Evolutionary conservation across 2,113 vertebrate species (phyloP).

Genomic region (Forbesichthys agassizii): DNA sequence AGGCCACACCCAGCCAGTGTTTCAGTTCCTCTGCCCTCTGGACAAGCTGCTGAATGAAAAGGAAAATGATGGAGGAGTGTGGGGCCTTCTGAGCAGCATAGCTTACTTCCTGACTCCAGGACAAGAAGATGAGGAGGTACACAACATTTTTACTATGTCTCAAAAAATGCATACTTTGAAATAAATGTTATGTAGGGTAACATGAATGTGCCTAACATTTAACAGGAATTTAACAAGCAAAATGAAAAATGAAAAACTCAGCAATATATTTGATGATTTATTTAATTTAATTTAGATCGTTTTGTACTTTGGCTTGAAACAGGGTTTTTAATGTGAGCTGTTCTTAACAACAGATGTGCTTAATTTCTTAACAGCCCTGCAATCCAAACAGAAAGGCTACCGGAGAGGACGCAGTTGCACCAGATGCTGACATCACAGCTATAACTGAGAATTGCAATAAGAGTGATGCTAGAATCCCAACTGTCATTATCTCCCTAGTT

Average conservation of each 20-base stretch:
- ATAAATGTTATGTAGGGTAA: too few relatives aligned
- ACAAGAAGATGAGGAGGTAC: conserved; percentile 76
- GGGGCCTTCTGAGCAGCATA: conserved; percentile 70
- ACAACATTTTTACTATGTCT: background rate
- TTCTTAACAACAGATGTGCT: background rate
- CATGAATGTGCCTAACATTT: too few relatives aligned
- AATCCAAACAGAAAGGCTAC: conserved; percentile 37
- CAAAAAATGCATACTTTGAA: background rate
- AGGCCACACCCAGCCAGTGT: conserved; percentile 70
- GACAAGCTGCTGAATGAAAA: conserved; percentile 68
- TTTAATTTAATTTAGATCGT: too few relatives aligned
- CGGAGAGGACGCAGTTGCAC: conserved; percentile 28
- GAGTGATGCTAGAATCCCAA: conserved; percentile 17
- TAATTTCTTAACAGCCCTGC: conserved; percentile 41
- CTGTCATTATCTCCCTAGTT: conserved; percentile 50
- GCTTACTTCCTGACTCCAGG: conserved; percentile 71
- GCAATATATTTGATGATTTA: too few relatives aligned
- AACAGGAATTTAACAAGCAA: too few relatives aligned
- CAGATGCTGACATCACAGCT: conserved; percentile 15
- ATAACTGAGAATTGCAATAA: conserved; percentile 15
- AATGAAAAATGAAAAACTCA: too few relatives aligned
- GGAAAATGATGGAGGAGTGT: conserved; percentile 61
- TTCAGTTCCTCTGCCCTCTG: conserved; percentile 75
- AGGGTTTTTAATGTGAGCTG: background rate
- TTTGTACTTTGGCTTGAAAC: background rate